phyloP scores from a whole-genome alignment of 2,113 vertebrate genomes.

The Colaptes auratus region DNA sequence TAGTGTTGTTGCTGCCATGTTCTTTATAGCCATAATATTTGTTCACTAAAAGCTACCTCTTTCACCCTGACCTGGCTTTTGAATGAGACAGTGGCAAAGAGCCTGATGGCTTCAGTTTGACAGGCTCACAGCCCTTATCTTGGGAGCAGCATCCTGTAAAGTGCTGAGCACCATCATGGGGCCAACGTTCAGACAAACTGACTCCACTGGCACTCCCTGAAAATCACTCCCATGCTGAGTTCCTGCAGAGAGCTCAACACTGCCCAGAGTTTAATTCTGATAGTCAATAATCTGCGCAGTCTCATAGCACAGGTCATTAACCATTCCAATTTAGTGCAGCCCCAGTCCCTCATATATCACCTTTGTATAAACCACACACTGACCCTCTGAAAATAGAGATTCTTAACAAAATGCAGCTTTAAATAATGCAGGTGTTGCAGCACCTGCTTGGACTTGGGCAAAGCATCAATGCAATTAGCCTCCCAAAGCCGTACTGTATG shows the following conservation, averaged over 20 bases:
- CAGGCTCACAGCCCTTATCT: background rate
- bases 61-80: background rate
- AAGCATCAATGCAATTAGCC: conserved; percentile 63
- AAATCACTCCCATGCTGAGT: background rate
- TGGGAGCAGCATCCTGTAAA: background rate
- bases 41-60: background rate
- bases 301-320: background rate
- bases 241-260: background rate
- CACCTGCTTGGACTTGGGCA: conserved; percentile 62
- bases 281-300: background rate
- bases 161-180: rapidly evolving
- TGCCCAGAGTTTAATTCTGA: background rate
- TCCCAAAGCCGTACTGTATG: background rate
- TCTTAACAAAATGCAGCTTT: conserved; percentile 24
- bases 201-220: background rate
- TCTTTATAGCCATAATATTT: background rate
- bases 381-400: background rate
- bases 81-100: background rate
- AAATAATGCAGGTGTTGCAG: conserved; percentile 72
- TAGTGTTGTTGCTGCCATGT: background rate
- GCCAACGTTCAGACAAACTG: background rate
- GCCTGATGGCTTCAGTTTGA: rapidly evolving
- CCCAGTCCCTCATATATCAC: background rate
- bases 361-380: background rate
- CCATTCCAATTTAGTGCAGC: background rate